Evolutionary conservation across 2,113 vertebrate genomes (phyloP).

Genomic region (Nycticryphes semicollaris): DNA sequence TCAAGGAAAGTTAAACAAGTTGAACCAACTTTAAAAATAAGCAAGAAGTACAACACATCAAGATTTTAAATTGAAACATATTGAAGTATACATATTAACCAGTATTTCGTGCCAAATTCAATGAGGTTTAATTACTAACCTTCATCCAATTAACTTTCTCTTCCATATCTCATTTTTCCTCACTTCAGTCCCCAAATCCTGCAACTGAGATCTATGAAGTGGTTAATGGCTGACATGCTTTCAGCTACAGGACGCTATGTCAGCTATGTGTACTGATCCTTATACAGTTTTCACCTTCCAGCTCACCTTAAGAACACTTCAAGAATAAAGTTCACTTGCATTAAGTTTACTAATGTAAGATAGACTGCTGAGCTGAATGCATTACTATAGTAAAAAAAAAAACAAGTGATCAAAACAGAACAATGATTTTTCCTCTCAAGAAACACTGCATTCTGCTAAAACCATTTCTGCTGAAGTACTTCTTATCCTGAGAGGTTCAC

Average conservation of each 20-base stretch:
- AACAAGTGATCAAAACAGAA: not conserved
- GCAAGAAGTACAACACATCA: not conserved
- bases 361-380: not conserved
- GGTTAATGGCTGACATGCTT: not conserved
- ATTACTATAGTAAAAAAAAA: not conserved
- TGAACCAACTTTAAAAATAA: not conserved
- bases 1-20: not conserved
- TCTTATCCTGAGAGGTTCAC: not conserved
- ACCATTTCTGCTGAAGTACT: not conserved
- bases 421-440: not conserved
- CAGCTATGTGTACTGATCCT: not conserved
- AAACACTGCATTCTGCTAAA: not conserved
- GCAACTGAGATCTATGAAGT: not conserved
- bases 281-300: not conserved
- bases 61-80: not conserved
- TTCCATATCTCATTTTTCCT: not conserved
- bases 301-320: not conserved
- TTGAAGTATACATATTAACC: not conserved
- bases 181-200: not conserved
- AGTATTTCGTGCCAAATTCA: not conserved
- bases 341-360: not conserved
- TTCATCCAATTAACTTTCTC: not conserved
- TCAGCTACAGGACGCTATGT: not conserved
- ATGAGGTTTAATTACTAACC: not conserved
- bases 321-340: not conserved